Evolutionary conservation across 2,888 invertebrate species (phyloP).

Genomic region (Melipona beecheii): DNA sequence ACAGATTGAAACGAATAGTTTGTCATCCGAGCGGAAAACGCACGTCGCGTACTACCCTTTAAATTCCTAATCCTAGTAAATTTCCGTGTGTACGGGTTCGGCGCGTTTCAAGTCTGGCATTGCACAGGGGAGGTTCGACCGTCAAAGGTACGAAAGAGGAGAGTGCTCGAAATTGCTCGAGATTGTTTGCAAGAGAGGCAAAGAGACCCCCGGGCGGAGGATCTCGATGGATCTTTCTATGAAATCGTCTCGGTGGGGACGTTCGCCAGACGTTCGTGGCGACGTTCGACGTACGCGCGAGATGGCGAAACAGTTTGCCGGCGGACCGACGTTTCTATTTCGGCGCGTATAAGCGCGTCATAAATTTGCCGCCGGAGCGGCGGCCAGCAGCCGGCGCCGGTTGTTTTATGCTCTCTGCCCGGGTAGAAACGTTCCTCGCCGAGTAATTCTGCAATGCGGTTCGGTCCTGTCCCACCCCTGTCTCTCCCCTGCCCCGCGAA

Average conservation of each 20-base stretch:
- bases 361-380: conserved; percentile 75
- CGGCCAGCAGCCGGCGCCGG: conserved; percentile 70
- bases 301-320: background rate
- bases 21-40: too few species aligned
- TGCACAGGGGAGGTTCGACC: too few species aligned
- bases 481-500: conserved; percentile 44
- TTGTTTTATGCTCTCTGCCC: conserved; percentile 82
- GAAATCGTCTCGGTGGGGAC: background rate
- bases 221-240: conserved; percentile 32
- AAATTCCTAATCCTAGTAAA: too few species aligned
- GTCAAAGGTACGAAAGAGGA: too few species aligned
- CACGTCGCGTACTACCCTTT: too few species aligned
- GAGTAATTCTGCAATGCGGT: conserved; percentile 83
- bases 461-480: conserved; percentile 66
- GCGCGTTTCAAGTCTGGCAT: too few species aligned
- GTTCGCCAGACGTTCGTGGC: too few species aligned
- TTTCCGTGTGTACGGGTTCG: too few species aligned
- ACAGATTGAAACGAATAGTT: too few species aligned
- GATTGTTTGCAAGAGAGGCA: background rate
- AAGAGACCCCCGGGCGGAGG: background rate
- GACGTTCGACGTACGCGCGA: conserved; percentile 15
- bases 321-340: conserved; percentile 76
- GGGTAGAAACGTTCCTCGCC: conserved; percentile 76
- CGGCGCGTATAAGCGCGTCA: conserved; percentile 79
- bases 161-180: too few species aligned